These are phyloP conservation scores for Scylla paramamosain DNA, from an alignment of 1,140 invertebrate genomes.

Conservation along the genomic window DNA sequence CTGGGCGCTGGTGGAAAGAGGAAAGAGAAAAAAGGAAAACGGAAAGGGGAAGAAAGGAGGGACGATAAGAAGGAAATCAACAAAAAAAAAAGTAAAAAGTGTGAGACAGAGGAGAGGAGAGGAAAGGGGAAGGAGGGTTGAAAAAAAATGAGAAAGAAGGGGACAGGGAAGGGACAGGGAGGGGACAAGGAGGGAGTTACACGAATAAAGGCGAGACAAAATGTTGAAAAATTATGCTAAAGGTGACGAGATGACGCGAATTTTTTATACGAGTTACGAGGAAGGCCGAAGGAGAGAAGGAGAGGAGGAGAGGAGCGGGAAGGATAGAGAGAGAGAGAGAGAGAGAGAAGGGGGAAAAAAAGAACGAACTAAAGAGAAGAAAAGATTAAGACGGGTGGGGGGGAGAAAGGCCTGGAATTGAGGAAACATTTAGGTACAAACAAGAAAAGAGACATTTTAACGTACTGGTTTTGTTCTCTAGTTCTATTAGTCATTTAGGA, in stretches of 20 bases:
- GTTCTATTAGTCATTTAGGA: not conserved
- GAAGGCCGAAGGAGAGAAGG: not conserved
- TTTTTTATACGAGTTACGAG: not conserved
- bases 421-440: not conserved
- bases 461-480: not conserved
- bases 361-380: not conserved
- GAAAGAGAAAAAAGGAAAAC: too few relatives aligned
- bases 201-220: not conserved
- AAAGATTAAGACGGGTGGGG: not conserved
- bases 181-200: not conserved
- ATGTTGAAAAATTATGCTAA: not conserved
- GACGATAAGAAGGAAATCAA: not conserved
- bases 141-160: not conserved
- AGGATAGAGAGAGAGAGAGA: not conserved
- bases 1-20: too few relatives aligned
- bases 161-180: not conserved
- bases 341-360: too few relatives aligned
- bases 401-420: not conserved
- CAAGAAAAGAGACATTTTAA: too few relatives aligned
- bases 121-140: not conserved
- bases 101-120: not conserved
- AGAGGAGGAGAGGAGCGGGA: not conserved
- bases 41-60: not conserved
- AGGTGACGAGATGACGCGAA: conserved; percentile 6
- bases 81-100: not conserved